Base-by-base conservation (phyloP, 2,888 invertebrate species). In the Julus scanicus region DNA sequence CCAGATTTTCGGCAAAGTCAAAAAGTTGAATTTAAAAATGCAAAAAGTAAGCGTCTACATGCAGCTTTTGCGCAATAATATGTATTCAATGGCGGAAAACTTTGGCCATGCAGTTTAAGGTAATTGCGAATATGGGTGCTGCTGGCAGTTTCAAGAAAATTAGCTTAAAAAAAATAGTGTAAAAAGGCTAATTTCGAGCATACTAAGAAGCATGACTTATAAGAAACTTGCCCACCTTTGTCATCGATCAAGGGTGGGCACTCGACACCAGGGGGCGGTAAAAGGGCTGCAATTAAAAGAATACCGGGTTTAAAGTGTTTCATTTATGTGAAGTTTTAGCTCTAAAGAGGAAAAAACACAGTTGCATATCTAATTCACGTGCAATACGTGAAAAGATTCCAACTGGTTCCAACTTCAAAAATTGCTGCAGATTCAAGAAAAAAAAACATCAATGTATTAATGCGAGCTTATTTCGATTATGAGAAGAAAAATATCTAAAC, bases 181-280 rank as follows among this genome's bases (percentile, higher is more conserved):
- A 63, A 63, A 63, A 63, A 63, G 63, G 63, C 63, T 63, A 63
- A 63, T 17, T 63, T n/a, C 63, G 63, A 63, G 63, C 63, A 63
- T 63, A 63, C 63, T 63, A 63, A 63, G 63, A 63, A 63, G 63
- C 63, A 63, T 63, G 63, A 63, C 63, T 63, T 17, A 63, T 63
- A 63, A 63, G 63, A 63, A 63, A 63, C 63, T 63, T n/a, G 63
- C 63, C 63, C 63, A 63, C 63, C 63, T 63, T 63, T 63, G 63
- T 63, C 63, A 63, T n/a, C 63, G n/a, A 63, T 63, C 63, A 63
- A 63, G 63, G 63, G 63, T 63, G 63, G 63, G 63, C 63, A 63
- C 63, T 63, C n/a, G 63, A 63, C 63, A 63, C 63, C 63, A 63
- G 63, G 63, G 63, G 63, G 63, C n/a, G 63, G 63, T 63, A 63